Base-by-base conservation (phyloP, 2,113 vertebrate genomes). In the Ovis aries region DNA sequence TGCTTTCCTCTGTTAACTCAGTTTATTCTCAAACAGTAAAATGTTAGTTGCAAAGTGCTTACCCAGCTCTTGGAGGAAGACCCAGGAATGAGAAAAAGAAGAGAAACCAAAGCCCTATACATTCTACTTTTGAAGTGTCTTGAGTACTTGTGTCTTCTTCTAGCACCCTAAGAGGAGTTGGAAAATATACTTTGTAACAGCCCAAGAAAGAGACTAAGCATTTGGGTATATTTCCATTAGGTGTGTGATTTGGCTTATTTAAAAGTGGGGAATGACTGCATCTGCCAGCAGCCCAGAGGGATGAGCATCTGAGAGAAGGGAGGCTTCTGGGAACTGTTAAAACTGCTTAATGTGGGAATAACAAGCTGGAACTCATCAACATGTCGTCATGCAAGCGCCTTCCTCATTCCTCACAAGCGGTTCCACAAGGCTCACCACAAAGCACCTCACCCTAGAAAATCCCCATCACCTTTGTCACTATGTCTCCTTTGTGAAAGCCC, bases 401-500 rank as follows among this genome's bases (percentile, higher is more conserved):
- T 82, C 81, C 43, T 29, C 10, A 29, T 43, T 17, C 71, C 52
- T 85, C n/a, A 33, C 6, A 17, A 36, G 53, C 3, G 6, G 48
- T 11, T 83, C 89, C 4, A 0, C n/a, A 5, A 48, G 11, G 80
- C 52, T 91, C 7, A 19, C 6, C 48, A 11, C 33, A 53, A 59
- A 64, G 33, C 45, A 6, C 19, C 27, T 25, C 21, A 25, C 29
- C 10, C 83, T 45, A 50, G 23, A 90, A n/a, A 16, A 13, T 31
- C 2, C 11, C 5, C 11, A 23, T 11, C 0, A 1, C 36, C 11
- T 85, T 25, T 33, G 27, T 83, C 53, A 14, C 10, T 33, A 0
- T 6, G 45, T 27, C 52, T 57, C 57, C 55, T 59, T 77, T 48
- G 33, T 33, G 59, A 91, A 43, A 77, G 4, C 15, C 7, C 11